phyloP scores from a whole-genome alignment of 30 jellyfish, hydroid and myxozoan genomes.

The Rhopilema esculentum region DNA sequence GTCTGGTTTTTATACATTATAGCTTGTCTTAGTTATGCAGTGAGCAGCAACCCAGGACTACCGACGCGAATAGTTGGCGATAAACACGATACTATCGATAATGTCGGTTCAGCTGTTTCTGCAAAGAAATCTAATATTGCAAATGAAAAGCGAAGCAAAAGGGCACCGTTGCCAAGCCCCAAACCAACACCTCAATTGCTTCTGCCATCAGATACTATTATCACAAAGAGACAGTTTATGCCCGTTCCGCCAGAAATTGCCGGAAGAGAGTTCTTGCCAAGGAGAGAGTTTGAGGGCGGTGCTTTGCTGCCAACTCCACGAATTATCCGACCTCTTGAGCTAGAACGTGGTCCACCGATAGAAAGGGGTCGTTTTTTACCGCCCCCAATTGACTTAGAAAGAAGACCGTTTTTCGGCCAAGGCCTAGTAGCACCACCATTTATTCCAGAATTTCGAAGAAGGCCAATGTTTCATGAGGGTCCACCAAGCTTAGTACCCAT shows the following conservation, averaged over 20 bases:
- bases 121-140: neutral
- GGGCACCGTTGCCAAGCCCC: constrained; percentile 52
- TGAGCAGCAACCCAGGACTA: constrained; percentile 52
- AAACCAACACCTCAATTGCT: constrained; percentile 44
- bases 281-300: constrained; percentile 58
- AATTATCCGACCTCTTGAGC: constrained; percentile 58
- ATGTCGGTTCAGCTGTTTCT: neutral
- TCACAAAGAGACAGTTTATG: constrained; percentile 69
- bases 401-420: constrained; percentile 54
- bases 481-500: constrained; percentile 26
- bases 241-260: constrained; percentile 61
- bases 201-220: constrained; percentile 26
- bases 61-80: constrained; percentile 58
- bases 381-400: constrained; percentile 70
- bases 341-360: constrained; percentile 43
- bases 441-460: constrained; percentile 49
- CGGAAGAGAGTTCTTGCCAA: constrained; percentile 41
- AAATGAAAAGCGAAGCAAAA: constrained; percentile 39
- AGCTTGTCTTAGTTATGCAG: constrained; percentile 57
- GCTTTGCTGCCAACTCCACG: constrained; percentile 71
- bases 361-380: constrained; percentile 34
- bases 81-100: constrained; percentile 24
- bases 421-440: constrained; percentile 55
- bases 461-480: constrained; percentile 39
- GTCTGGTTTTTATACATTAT: constrained; percentile 45